A percentile compares a stretch with the other conserved stretches of the same genome.
Evolutionary conservation across 2,797 vertebrate genomes (phyloP).

Genomic region (Rhinoraja longicauda): DNA sequence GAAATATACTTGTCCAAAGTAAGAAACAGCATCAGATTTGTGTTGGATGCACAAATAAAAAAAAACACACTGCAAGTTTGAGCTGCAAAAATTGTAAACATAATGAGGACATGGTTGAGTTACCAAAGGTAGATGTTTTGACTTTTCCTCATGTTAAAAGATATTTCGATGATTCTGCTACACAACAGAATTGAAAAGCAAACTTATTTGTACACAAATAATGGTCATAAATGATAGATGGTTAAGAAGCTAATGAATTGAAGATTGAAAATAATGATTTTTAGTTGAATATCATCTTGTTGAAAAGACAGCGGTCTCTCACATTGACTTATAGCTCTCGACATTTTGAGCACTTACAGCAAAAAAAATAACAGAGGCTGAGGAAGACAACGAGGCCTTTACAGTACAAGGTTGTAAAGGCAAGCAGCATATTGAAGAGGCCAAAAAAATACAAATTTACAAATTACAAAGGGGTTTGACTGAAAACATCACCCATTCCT

Average conservation of each 20-base stretch:
- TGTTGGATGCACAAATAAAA: background rate
- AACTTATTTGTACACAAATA: background rate
- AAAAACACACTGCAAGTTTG: background rate
- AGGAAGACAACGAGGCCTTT: background rate
- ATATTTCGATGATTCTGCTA: background rate
- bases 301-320: background rate
- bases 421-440: background rate
- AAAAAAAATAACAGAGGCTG: background rate
- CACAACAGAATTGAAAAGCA: background rate
- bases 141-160: background rate
- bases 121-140: background rate
- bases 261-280: background rate
- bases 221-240: background rate
- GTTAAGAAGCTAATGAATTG: background rate
- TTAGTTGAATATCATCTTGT: background rate
- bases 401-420: background rate
- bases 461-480: background rate
- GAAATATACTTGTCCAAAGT: background rate
- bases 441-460: background rate
- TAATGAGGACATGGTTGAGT: background rate
- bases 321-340: background rate
- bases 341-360: background rate
- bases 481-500: too few species aligned
- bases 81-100: slow-evolving; percentile 1
- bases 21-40: background rate